phyloP scores from a whole-genome alignment of 2,888 invertebrate genomes.

The Tipula helvola region DNA sequence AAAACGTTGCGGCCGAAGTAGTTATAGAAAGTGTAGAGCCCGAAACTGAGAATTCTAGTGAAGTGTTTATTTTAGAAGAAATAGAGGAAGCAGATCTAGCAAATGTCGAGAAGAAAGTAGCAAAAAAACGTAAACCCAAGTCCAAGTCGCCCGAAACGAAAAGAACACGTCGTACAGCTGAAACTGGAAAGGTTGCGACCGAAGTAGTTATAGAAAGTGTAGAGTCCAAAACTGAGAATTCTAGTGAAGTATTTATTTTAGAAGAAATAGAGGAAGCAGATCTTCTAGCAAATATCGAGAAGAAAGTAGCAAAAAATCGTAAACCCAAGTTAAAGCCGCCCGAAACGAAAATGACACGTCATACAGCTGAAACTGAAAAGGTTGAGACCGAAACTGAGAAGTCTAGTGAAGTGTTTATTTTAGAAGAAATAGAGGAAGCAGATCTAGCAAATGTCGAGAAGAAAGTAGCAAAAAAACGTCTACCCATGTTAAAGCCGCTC shows the following conservation, averaged over 20 bases:
- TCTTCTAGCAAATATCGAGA: not conserved
- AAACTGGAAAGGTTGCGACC: not conserved
- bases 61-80: not conserved
- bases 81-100: not conserved
- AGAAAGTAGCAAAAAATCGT: not conserved
- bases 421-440: not conserved
- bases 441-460: too few species aligned
- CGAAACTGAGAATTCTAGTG: not conserved
- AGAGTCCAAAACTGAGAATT: not conserved
- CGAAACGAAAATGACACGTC: not conserved
- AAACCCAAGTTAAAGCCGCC: not conserved
- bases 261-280: not conserved
- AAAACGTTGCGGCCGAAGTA: not conserved
- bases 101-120: not conserved
- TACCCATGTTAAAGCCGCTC: too few species aligned
- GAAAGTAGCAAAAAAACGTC: too few species aligned
- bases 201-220: not conserved
- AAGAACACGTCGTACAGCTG: not conserved
- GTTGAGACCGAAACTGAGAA: not conserved
- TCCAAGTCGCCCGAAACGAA: not conserved
- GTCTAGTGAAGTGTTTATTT: not conserved
- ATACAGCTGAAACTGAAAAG: not conserved
- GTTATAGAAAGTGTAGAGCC: not conserved
- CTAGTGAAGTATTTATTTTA: not conserved
- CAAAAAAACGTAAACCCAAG: not conserved